These are phyloP conservation scores for Eupelmus urozonus DNA, from an alignment of 2,888 invertebrate species.

Conservation along the genomic window DNA sequence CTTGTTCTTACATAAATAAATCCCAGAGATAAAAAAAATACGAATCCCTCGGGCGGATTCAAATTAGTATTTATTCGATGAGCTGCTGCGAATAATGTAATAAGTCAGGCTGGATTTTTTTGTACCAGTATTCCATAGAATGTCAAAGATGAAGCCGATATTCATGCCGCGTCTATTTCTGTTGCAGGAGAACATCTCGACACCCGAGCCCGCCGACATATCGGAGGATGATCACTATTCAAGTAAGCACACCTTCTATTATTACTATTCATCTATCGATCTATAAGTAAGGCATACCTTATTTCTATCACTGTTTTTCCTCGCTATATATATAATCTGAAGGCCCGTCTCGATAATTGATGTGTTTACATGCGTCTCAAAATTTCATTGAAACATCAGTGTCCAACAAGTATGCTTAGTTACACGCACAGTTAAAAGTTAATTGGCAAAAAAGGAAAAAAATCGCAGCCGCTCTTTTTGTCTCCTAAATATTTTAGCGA, in stretches of 20 bases:
- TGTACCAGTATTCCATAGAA: not conserved
- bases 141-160: not conserved
- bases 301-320: constrained; percentile 35
- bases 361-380: not conserved
- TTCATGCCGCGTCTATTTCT: constrained; percentile 58
- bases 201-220: constrained; percentile 84
- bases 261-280: constrained; percentile 45
- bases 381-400: too few species aligned
- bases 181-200: constrained; percentile 85
- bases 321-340: constrained; percentile 31
- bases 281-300: constrained; percentile 47
- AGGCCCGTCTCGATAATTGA: constrained; percentile 56
- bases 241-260: constrained; percentile 79
- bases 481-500: too few species aligned
- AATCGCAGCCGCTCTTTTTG: not conserved
- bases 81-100: too few species aligned
- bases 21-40: too few species aligned
- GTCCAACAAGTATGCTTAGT: not conserved
- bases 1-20: too few species aligned
- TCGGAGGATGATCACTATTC: constrained; percentile 85
- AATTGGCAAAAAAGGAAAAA: too few species aligned
- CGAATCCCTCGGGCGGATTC: too few species aligned
- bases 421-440: not conserved
- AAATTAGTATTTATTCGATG: too few species aligned
- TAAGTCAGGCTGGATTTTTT: too few species aligned